Evolutionary conservation across 35 echinoderm and acorn worm genomes (phyloP).

Genomic region (Apostichopus japonicus): DNA sequence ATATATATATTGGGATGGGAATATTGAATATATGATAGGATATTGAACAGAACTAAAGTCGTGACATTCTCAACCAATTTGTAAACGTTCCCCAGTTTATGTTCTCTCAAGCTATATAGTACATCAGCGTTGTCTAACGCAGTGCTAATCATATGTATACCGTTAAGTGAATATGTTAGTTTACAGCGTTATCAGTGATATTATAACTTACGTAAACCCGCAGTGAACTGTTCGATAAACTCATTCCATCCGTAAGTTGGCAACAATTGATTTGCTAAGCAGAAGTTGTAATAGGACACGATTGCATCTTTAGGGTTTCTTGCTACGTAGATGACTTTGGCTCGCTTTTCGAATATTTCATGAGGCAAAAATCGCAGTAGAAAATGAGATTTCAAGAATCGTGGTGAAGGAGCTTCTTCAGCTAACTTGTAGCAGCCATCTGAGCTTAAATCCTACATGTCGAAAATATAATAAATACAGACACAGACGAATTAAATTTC

Average conservation of each 20-base stretch:
- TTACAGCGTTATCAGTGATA: no score
- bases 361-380: not conserved
- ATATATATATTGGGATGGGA: no score
- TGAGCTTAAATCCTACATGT: not conserved
- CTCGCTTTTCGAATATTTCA: not conserved
- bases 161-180: no score
- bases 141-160: not conserved
- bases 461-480: no score
- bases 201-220: not conserved
- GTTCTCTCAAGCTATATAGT: no score
- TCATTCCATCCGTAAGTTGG: not conserved
- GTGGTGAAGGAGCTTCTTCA: constrained; percentile 21
- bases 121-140: no score
- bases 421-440: constrained; percentile 19
- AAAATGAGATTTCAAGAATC: constrained; percentile 45
- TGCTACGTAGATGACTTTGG: constrained; percentile 22
- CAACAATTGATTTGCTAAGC: no score
- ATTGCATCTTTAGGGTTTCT: constrained; percentile 30
- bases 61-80: no score
- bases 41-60: no score
- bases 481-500: no score
- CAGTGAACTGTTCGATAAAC: not conserved
- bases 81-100: no score
- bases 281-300: constrained; percentile 28
- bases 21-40: no score